Percentiles rank a stretch among this genome's conserved stretches.
Conservation (phyloP, 92 coral and sea anemone genomes). For the Palythoa caribaeorum region DNA sequence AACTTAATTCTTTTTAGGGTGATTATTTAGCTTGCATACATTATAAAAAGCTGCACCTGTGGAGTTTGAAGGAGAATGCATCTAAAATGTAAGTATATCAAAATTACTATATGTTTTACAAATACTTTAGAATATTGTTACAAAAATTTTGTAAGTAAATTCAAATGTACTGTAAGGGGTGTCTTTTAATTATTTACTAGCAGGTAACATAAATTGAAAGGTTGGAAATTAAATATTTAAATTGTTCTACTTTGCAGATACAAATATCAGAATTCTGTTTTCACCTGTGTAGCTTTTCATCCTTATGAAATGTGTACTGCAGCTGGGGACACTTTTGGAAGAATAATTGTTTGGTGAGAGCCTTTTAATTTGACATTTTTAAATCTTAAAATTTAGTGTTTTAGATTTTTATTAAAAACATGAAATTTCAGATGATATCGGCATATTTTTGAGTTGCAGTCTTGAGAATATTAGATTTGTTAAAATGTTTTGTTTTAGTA, state of each 20-base stretch:
- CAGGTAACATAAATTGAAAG: not conserved
- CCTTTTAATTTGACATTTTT: not conserved
- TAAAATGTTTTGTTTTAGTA: no score
- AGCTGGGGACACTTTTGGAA: slow-evolving; percentile 79
- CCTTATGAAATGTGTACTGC: slow-evolving; percentile 84
- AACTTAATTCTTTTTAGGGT: not conserved
- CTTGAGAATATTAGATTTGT: no score
- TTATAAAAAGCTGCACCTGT: not conserved
- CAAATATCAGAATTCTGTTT: slow-evolving; percentile 59
- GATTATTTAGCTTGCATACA: slow-evolving; percentile 10
- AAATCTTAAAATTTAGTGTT: no score
- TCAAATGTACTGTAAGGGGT: not conserved
- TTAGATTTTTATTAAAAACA: no score
- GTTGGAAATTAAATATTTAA: not conserved
- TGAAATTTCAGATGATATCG: not conserved
- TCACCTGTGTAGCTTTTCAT: slow-evolving; percentile 88
- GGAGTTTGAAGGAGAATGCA: not conserved
- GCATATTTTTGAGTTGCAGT: no score
- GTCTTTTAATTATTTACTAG: not conserved
- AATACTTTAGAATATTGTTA: not conserved
- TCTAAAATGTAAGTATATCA: not conserved
- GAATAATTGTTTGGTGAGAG: slow-evolving; percentile 81
- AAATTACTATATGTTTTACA: not conserved
- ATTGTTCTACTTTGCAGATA: slow-evolving; percentile 19
- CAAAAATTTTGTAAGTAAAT: not conserved